Conservation (phyloP, 1,140 invertebrate species). For the Leptopilina boulardi region DNA sequence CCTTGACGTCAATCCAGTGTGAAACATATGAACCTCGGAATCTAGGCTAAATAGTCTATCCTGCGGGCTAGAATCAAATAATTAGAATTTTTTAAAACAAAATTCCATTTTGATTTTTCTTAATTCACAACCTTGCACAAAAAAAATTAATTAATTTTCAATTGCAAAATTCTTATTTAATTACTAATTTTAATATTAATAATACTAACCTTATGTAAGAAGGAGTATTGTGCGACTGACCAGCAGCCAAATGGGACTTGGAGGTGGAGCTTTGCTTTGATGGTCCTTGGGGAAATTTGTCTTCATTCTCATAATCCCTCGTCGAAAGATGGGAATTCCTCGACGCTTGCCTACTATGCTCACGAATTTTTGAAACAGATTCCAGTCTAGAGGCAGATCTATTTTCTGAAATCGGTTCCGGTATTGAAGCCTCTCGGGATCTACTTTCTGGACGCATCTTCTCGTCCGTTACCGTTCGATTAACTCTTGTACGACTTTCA, state of each 20-base stretch:
- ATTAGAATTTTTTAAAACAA: too few relatives aligned
- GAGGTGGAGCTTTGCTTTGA: conserved; percentile 58
- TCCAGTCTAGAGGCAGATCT: conserved; percentile 44
- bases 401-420: conserved; percentile 44
- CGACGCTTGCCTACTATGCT: conserved; percentile 40
- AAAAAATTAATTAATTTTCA: too few relatives aligned
- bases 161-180: too few relatives aligned
- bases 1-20: conserved; percentile 83
- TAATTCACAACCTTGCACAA: too few relatives aligned
- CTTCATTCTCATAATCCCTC: conserved; percentile 51
- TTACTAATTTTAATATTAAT: too few relatives aligned
- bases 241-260: conserved; percentile 56
- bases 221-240: conserved; percentile 59
- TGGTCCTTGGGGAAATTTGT: conserved; percentile 51
- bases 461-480: conserved; percentile 36
- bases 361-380: conserved; percentile 32
- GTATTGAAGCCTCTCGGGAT: conserved; percentile 37
- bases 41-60: conserved; percentile 71
- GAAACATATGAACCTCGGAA: conserved; percentile 70
- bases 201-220: conserved; percentile 66
- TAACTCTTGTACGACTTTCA: conserved; percentile 40
- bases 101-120: too few relatives aligned
- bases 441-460: conserved; percentile 29
- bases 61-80: conserved; percentile 68
- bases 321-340: conserved; percentile 45